Conservation (phyloP, 35 echinoderm and acorn worm genomes). For the Holothuria glaberrima region DNA sequence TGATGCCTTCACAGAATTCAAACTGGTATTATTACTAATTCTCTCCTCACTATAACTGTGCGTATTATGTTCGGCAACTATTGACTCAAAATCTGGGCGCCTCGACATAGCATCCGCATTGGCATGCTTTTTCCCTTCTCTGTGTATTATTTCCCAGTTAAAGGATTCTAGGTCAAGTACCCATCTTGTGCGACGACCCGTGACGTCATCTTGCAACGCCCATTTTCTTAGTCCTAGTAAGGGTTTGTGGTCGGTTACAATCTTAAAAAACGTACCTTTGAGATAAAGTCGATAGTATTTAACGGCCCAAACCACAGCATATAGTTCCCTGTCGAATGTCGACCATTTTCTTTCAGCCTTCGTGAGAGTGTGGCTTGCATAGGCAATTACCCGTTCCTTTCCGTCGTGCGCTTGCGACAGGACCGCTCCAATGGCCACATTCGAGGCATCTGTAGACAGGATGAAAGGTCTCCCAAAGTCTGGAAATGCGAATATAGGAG, state of each 20-base stretch:
- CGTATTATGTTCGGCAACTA: neutral
- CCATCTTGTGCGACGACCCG: slow-evolving; percentile 26
- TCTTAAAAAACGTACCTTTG: slow-evolving; percentile 39
- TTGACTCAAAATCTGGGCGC: neutral
- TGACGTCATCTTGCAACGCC: neutral
- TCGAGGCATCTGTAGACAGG: slow-evolving; percentile 24
- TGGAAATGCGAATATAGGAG: no score
- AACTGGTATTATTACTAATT: no score
- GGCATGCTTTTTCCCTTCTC: neutral
- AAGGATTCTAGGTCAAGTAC: neutral
- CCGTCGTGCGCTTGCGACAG: no score
- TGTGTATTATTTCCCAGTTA: neutral
- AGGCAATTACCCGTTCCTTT: no score
- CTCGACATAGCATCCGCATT: slow-evolving; percentile 49
- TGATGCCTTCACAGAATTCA: neutral
- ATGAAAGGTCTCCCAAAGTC: neutral
- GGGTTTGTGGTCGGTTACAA: no score
- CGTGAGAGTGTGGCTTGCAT: no score
- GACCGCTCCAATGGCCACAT: no score
- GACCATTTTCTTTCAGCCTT: no score
- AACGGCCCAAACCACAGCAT: no score
- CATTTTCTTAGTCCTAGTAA: neutral
- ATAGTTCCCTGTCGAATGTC: no score
- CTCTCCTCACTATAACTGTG: neutral
- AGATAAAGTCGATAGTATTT: no score